Evolutionary conservation across 2,797 vertebrate species (phyloP), one percentile per base, ranked within the genome.

Genomic region (Manis pentadactyla): DNA sequence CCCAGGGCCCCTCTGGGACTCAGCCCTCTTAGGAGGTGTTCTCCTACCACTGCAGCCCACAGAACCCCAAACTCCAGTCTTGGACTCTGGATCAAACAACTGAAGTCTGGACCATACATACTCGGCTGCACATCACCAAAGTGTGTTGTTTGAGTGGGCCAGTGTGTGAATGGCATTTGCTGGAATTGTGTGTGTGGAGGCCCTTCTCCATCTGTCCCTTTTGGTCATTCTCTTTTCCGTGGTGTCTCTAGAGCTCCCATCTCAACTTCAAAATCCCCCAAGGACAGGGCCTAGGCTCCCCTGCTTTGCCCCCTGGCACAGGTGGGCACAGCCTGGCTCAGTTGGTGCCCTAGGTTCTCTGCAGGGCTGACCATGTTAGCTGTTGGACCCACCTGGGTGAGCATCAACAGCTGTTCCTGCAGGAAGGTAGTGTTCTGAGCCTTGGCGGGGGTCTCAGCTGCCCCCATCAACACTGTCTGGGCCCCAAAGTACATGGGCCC

Each of bases 371-470:
- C 49, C 39, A 10, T 69, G 42, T 27, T 42, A 42, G 29, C 74
- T 7, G 7, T 57, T 31, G 37, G 31, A 81, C 27, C 75, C 89
- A 98, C 98, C 98, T 99, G 98, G 95, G 66, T 97, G 51, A 98
- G 85, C 51, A 95, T 93, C 17, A 95, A 46, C 66, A 96, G 73
- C 42, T 93, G 90, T 68, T 97, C 95, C 42, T 98, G 98, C 87
- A 98, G 96, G 64, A 87, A 81, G 49, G 95, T 69, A 17, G 37
- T 95, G 59, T 98, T 98, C 74, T 96, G 97, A 51, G 98, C 97
- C 78, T 98, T 49, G 83, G 75, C 71, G 51, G 78, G 95, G 83
- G 89, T 92, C 85, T 98, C 91, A 63, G 94, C 86, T 14, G 87
- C 92, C 61, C 69, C 15, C 64, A 69, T 66, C 1, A 11, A 86